Percentiles rank a stretch among this genome's conserved stretches.
These are phyloP conservation scores for Heteropelma amictum DNA, from an alignment of 2,888 invertebrate genomes.

Conservation along the genomic window DNA sequence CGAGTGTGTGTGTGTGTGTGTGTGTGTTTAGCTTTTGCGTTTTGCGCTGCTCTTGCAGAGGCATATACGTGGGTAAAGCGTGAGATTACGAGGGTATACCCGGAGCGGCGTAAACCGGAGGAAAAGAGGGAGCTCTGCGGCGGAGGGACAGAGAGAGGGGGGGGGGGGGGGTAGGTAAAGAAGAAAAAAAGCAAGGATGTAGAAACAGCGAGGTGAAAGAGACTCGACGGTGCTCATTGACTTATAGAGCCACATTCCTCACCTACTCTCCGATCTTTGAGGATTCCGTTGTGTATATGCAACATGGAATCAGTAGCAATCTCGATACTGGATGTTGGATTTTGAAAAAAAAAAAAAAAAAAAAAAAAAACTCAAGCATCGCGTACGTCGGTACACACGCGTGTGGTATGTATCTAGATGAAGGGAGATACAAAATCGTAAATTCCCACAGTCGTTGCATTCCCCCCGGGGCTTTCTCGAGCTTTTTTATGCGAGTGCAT, in stretches of 20 bases:
- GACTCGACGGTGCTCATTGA: slow-evolving; percentile 46
- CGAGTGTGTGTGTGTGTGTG: neutral
- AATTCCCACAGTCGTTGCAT: slow-evolving; percentile 44
- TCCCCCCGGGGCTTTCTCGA: slow-evolving; percentile 31
- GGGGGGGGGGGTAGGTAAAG: too few species aligned
- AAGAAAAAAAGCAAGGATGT: neutral
- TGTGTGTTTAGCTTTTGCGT: too few species aligned
- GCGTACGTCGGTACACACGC: slow-evolving; percentile 15
- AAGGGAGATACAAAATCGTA: slow-evolving; percentile 1
- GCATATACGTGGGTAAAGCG: too few species aligned
- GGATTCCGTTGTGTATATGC: slow-evolving; percentile 8
- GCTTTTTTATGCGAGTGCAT: neutral
- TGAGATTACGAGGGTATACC: slow-evolving; percentile 33
- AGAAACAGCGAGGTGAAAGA: slow-evolving; percentile 21
- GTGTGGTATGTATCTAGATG: neutral
- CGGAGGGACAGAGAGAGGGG: neutral
- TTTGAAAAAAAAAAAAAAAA: too few species aligned
- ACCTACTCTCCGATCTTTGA: slow-evolving; percentile 10
- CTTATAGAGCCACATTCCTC: slow-evolving; percentile 43
- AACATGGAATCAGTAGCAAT: slow-evolving; percentile 14
- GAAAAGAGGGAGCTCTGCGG: too few species aligned
- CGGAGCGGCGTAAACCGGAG: too few species aligned
- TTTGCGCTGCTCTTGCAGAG: too few species aligned
- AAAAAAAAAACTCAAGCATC: too few species aligned
- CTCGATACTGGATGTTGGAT: too few species aligned